Evolutionary conservation across 2,113 vertebrate genomes (phyloP), one percentile per base, ranked within the genome.

Genomic region (Tor tambroides): DNA sequence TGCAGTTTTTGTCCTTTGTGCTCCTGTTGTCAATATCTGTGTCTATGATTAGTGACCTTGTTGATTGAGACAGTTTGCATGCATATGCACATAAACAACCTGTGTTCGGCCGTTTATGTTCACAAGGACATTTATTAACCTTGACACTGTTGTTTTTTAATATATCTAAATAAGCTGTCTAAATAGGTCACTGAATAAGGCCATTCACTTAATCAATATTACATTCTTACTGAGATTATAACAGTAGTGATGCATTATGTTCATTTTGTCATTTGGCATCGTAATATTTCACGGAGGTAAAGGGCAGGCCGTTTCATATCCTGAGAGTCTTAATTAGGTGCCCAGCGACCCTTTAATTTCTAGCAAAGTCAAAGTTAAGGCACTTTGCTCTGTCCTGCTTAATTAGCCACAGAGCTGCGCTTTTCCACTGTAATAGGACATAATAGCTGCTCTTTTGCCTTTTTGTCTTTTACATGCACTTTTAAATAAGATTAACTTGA

Each of bases 381-480:
- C 21, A 56, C 35, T 56, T 51, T 32, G 67, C 17, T 67, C 12
- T 10, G 76, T 75, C 79, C 35, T 71, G 71, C 26, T 35, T 83
- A 83, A 72, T 83, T 72, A 51, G 30, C 28, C 81, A 26, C 49
- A 83, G 28, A 72, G 65, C 65, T 38, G 21, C 21, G 5, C 65
- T 72, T 56, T 21, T 56, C 67, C 30, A 6, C 81, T 35, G 59
- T 78, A 87, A 63, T 85, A 74, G 49, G 21, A 82, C 78, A 77
- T 78, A 72, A 49, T 76, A 78, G 41, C 65, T 19, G n/a, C 23
- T 51, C n/a, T 63, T 87, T 80, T 80, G 28, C 51, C 21, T 49
- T 56, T 72, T 83, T 84, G 46, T 61, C 46, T 43, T 89, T 79
- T 86, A 46, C 69, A 67, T 87, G n/a, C 80, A 82, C 46, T 87